Base-by-base conservation (phyloP, 2,888 invertebrate species). In the Abrostola tripartita region DNA sequence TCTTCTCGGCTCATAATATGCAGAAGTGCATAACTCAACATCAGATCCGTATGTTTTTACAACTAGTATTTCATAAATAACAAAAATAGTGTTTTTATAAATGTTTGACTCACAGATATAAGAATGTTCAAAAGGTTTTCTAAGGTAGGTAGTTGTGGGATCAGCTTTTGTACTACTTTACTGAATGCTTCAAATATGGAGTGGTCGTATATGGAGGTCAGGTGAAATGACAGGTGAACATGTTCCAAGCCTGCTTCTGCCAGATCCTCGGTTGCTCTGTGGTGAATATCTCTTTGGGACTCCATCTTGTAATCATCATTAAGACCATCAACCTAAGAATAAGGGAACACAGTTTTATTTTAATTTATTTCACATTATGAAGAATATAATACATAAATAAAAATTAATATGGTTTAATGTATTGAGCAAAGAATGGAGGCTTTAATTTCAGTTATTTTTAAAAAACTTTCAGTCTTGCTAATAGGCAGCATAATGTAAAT, bases 141-240 rank as follows among this genome's bases (percentile, higher is more conserved):
- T 88, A 99, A 95, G 2, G 99, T 98, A 40, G 99, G 98, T 83
- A 99, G 95, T 90, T 99, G 99, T 42, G 99, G 99, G 86, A 99
- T 99, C 71, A 99, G 94, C 91, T 99, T 99, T 91, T 99, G 99
- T 57, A 99, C 99, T 70, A 99, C 99, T 96, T 99, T 99, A 82
- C 99, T 99, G 94, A 99, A 99, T 10, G 99, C 99, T 95, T 99
- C 99, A 95, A 99, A 99, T 92, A 99, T 99, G 76, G 99, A 99
- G 93, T 99, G 99, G 92, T 99, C 99, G 90, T 99, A 99, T 79
- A 99, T 99, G 68, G 99, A 99, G 35, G 99, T 99, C 71, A 99
- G 95, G 90, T 99, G 99, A 94, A 99, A 99, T 86, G 98, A 98
- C 60, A 99, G 92, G 88, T 98, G 98, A 71, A 98, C 98, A 92